Evolutionary conservation across 2,113 vertebrate species (phyloP), one percentile per base, ranked within the genome.

Genomic region (Dendropsophus ebraccatus): DNA sequence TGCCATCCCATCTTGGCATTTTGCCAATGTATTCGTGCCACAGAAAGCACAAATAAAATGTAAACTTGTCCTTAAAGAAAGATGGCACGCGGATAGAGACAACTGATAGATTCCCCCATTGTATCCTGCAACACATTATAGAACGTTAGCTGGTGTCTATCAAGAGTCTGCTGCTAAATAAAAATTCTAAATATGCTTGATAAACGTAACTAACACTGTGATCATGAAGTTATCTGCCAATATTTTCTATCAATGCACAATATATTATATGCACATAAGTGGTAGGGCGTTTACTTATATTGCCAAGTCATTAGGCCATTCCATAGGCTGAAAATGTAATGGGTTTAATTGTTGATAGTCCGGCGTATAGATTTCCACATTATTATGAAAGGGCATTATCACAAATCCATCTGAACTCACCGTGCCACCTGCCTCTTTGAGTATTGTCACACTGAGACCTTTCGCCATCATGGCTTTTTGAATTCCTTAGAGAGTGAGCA

Each of bases 401-500:
- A 81, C 56, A 11, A 58, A 30, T 47, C 35, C 58, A 45, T 80
- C 77, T 80, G 37, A 81, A 45, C 37, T 47, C 78, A 81, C 12
- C 78, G 47, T 62, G 23, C 54, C 67, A 47, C 52, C 28, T 23
- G 21, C 52, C 41, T 6, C 49, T 83, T 62, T 49, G 17, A 17
- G 77, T 49, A 54, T 35, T 70, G 11, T 80, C 23, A 70, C 62
- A 80, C 62, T 70, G 47, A 30, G 58, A 58, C 14, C 41, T 56
- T 54, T 58, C 74, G 54, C 77, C 77, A 60, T 80, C 84, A 80
- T 76, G 65, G 67, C 69, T 73, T 52, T 74, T 74, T 87, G 25
- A 41, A 60, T 89, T 88, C 1, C 4, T 0, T 87, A 95, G 94
- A 94, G 94, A 95, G 93, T 94, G 94, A 82, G 67, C 90, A 0